Conservation (phyloP, 1,140 invertebrate genomes). For the Lutraria rhynchaena region DNA sequence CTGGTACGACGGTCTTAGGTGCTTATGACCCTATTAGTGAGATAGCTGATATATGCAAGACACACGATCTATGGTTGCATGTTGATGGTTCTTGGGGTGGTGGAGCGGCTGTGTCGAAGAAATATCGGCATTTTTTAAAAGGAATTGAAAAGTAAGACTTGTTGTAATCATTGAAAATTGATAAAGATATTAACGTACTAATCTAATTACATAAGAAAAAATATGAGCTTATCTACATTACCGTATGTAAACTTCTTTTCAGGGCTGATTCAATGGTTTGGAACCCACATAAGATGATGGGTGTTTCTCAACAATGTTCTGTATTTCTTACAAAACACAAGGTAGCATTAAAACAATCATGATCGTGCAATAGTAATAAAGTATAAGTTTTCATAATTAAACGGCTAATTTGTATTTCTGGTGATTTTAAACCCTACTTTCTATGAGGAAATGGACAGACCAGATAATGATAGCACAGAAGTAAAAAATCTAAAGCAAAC, state of each 20-base stretch:
- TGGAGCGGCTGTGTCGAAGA: constrained; percentile 94
- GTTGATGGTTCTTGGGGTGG: constrained; percentile 99
- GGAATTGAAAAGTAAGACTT: constrained; percentile 94
- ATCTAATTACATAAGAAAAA: too few relatives aligned
- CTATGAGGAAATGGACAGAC: too few relatives aligned
- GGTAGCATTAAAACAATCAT: constrained; percentile 85
- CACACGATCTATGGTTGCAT: constrained; percentile 97
- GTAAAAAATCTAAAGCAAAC: too few relatives aligned
- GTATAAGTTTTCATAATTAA: too few relatives aligned
- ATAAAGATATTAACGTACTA: too few relatives aligned
- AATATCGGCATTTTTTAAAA: constrained; percentile 92
- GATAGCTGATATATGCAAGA: constrained; percentile 97
- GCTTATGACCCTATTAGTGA: constrained; percentile 97
- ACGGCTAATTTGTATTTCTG: too few relatives aligned
- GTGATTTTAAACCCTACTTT: too few relatives aligned
- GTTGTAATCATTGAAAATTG: too few relatives aligned
- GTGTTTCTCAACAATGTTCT: constrained; percentile 96
- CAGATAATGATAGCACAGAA: too few relatives aligned
- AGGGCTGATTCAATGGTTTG: constrained; percentile 98
- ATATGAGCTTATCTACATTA: too few relatives aligned
- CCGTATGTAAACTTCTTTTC: too few relatives aligned
- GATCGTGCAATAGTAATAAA: too few relatives aligned
- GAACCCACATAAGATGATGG: constrained; percentile 99
- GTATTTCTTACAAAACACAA: constrained; percentile 98
- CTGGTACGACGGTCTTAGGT: constrained; percentile 93